Base-by-base conservation (phyloP, 2,113 vertebrate genomes). In the Gobio gobio region DNA sequence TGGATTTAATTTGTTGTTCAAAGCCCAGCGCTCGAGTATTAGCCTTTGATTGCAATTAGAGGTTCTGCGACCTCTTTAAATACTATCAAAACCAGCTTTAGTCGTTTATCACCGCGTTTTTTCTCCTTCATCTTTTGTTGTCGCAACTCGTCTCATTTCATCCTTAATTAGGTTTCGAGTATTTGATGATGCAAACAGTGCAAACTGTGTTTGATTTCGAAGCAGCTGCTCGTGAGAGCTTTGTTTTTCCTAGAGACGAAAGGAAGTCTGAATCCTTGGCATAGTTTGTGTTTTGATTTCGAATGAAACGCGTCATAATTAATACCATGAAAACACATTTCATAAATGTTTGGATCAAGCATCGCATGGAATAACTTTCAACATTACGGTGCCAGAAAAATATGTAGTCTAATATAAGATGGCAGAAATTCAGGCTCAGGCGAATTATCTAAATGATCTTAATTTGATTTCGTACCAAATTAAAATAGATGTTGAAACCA, bases 231-330 rank as follows among this genome's bases (percentile, higher is more conserved):
- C 24, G 7, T 10, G 6, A 76, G 47, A 85, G 14, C 9, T 49
- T 64, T 56, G 43, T 59, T 87, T 59, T 76, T 78, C 51, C 82
- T 63, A n/a, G 40, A 40, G 45, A 72, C 64, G 73, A 87, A 54
- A 26, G 78, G 66, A 74, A 88, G 85, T 26, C 26, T 20, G 45
- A 84, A 75, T 58, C 45, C 56, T 51, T 33, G 40, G 10, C 72
- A 33, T 75, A 43, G 66, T 76, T 83, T 81, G 75, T 79, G 80
- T 85, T 88, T 83, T 43, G 74, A 47, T 81, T 88, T 84, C 40
- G 68, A 59, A 43, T 88, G 87, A 80, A 80, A 79, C 54, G 76
- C 66, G 51, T 82, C 82, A 84, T 78, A 86, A 83, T 86, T 86
- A 84, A 88, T 80, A 75, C 74, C 81, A 84, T 84, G 74, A 82